Conservation (phyloP, 2,113 vertebrate species). For the Prunella himalayana region DNA sequence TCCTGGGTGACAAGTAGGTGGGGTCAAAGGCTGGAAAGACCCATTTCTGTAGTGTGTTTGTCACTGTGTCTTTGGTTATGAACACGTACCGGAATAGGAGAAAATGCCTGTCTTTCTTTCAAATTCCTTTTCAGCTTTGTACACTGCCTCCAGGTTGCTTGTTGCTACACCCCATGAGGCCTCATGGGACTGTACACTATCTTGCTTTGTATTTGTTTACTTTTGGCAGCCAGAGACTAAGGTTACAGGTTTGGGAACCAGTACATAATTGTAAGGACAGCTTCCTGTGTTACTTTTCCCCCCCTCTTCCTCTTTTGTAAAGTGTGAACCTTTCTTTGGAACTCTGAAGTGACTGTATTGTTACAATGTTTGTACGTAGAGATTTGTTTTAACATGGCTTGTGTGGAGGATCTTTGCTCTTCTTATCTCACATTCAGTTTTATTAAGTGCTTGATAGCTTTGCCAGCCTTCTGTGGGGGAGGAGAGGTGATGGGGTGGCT, state of each 20-base stretch:
- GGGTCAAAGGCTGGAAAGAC: background rate
- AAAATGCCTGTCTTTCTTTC: background rate
- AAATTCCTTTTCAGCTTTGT: background rate
- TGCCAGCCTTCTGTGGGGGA: background rate
- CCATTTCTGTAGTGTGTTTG: background rate
- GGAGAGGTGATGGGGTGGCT: background rate
- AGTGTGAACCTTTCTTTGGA: constrained; percentile 37
- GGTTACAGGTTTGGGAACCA: constrained; percentile 23
- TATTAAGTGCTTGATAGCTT: constrained; percentile 9
- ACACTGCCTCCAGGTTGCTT: background rate
- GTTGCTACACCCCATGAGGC: background rate
- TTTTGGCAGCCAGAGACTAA: constrained; percentile 14
- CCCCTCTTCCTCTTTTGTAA: constrained; percentile 3
- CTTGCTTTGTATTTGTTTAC: constrained; percentile 7
- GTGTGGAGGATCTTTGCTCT: constrained; percentile 20
- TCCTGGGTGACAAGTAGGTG: background rate
- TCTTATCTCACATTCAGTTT: constrained; percentile 31
- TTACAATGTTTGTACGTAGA: constrained; percentile 24
- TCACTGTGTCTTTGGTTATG: background rate
- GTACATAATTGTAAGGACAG: constrained; percentile 8
- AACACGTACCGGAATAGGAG: background rate
- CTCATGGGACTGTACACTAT: background rate
- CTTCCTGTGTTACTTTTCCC: background rate
- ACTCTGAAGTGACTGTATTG: constrained; percentile 14
- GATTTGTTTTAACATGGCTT: constrained; percentile 19